Evolutionary conservation across 2,113 vertebrate species (phyloP).

Genomic region (Nematolebias whitei): DNA sequence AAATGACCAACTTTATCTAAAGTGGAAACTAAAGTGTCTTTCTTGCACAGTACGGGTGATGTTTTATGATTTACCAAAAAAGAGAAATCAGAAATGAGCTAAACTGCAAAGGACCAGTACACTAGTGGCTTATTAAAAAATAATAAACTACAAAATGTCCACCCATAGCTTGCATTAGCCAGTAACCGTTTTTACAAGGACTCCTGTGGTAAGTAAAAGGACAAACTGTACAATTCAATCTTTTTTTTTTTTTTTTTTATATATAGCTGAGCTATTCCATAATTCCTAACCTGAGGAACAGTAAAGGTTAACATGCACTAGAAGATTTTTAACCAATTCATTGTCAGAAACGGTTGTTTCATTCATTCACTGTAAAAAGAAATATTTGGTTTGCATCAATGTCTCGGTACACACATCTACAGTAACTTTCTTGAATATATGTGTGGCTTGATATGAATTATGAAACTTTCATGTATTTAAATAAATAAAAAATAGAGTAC

Average conservation of each 20-base stretch:
- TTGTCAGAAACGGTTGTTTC: no score
- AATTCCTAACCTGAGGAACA: slow-evolving; percentile 2
- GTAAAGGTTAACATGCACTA: slow-evolving; percentile 31
- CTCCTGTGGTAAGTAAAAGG: slow-evolving; percentile 24
- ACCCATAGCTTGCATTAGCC: neutral
- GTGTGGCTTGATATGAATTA: slow-evolving; percentile 4
- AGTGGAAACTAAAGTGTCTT: no score
- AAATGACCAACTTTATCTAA: no score
- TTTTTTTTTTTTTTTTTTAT: no score
- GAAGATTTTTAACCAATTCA: neutral
- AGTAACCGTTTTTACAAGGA: slow-evolving; percentile 20
- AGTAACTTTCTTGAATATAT: slow-evolving; percentile 13
- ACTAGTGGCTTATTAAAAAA: no score
- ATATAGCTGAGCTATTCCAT: slow-evolving; percentile 8
- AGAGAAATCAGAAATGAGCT: slow-evolving; percentile 7
- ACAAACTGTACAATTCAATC: slow-evolving; percentile 17
- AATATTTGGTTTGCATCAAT: slow-evolving; percentile 1
- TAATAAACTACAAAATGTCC: neutral
- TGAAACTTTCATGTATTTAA: slow-evolving; percentile 15
- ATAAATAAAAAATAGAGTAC: slow-evolving; percentile 1
- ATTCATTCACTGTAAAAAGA: no score
- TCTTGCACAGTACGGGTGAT: no score
- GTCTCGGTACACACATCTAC: neutral
- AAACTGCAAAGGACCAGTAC: slow-evolving; percentile 10
- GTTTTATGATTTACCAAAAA: no score